These are phyloP conservation scores for Ciconia stormi DNA, from an alignment of 2,113 vertebrate species.

Conservation along the genomic window DNA sequence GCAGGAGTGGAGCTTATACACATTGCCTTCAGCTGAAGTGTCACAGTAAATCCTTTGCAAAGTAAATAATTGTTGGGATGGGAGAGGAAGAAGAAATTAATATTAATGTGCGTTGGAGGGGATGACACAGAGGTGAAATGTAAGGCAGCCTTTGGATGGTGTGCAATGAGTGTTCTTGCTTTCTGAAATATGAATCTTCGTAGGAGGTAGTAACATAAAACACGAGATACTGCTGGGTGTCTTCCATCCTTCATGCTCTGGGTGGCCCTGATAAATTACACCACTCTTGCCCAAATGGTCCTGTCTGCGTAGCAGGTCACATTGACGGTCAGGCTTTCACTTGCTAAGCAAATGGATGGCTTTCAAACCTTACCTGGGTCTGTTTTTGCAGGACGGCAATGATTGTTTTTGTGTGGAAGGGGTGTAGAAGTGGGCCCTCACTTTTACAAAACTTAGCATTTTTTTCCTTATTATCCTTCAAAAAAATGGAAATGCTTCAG, in stretches of 20 bases:
- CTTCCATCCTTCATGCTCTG: neutral
- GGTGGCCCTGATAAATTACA: neutral
- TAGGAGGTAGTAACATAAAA: neutral
- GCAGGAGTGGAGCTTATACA: neutral
- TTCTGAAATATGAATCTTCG: neutral
- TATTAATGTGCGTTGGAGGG: constrained; percentile 7
- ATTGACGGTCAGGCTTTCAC: neutral
- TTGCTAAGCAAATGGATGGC: neutral
- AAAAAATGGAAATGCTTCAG: neutral
- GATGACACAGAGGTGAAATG: constrained; percentile 49
- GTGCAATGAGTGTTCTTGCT: neutral
- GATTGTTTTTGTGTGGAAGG: accelerated
- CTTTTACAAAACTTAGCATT: neutral
- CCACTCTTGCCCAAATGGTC: neutral
- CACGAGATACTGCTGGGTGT: neutral
- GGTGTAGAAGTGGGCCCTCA: neutral
- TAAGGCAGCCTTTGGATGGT: neutral
- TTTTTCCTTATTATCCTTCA: neutral
- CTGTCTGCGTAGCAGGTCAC: neutral
- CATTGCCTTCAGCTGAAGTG: constrained; percentile 38
- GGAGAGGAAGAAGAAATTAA: constrained; percentile 1
- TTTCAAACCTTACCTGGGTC: neutral
- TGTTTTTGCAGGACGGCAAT: neutral
- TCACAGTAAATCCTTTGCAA: constrained; percentile 33
- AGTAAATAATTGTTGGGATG: constrained; percentile 52